Conservation (phyloP, 2,797 vertebrate species). For the Loriculus beryllinus region DNA sequence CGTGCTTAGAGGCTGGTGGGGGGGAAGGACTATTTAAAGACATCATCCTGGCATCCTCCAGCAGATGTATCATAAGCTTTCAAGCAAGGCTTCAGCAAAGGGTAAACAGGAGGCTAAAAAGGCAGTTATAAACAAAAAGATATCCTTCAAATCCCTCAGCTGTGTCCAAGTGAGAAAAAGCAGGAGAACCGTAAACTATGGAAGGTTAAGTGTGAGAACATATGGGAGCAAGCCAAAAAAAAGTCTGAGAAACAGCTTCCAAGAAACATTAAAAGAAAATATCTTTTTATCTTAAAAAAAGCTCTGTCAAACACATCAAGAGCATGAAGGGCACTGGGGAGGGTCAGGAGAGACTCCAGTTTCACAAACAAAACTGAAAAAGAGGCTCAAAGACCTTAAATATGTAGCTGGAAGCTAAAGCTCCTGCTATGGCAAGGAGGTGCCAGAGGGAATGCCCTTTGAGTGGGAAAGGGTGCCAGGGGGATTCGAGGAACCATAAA, state of each 20-base stretch:
- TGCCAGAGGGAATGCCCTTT: neutral
- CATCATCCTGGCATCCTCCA: neutral
- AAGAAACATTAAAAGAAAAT: conserved; percentile 52
- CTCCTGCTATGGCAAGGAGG: neutral
- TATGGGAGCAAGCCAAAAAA: conserved; percentile 42
- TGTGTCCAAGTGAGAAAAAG: neutral
- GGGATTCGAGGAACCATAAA: neutral
- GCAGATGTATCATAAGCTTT: conserved; percentile 11
- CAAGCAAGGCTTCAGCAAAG: conserved; percentile 20
- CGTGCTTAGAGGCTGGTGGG: neutral
- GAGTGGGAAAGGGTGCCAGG: neutral
- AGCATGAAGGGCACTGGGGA: neutral
- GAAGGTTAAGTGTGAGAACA: conserved; percentile 36
- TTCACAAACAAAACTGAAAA: neutral
- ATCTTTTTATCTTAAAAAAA: neutral
- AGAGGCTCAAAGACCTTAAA: neutral
- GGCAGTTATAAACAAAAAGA: conserved; percentile 29
- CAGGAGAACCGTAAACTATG: neutral
- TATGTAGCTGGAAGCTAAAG: neutral
- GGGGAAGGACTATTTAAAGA: conserved; percentile 29
- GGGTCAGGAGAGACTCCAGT: neutral
- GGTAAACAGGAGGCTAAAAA: conserved; percentile 3
- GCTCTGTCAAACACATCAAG: conserved; percentile 33
- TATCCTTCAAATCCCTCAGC: neutral
- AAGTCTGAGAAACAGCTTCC: conserved; percentile 56